phyloP scores from a whole-genome alignment of 1,140 invertebrate species.

The Lepidurus packardi region DNA sequence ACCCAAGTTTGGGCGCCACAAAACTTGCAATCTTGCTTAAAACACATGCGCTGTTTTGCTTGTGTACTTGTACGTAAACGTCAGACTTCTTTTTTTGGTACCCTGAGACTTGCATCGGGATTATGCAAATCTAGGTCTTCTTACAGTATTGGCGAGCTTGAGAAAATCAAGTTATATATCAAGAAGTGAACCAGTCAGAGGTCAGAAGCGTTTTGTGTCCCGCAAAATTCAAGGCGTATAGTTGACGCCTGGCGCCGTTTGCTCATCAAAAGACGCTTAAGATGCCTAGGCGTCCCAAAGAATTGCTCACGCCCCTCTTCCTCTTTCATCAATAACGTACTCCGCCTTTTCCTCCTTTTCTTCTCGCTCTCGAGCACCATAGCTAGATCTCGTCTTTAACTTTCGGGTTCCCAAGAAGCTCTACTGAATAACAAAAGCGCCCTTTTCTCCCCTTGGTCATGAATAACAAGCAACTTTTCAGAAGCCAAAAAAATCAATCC shows the following conservation, averaged over 20 bases:
- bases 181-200: background rate
- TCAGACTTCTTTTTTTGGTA: too few relatives aligned
- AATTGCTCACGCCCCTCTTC: background rate
- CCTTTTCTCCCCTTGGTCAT: background rate
- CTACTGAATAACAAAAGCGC: background rate
- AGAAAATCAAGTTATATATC: background rate
- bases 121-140: background rate
- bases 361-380: background rate
- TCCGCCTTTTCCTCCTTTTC: background rate
- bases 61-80: background rate
- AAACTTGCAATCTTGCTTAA: background rate
- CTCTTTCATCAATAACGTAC: background rate
- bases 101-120: background rate
- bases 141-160: background rate
- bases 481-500: background rate
- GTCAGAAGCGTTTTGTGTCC: background rate
- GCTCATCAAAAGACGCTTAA: slow-evolving; percentile 14
- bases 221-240: too few relatives aligned
- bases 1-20: background rate
- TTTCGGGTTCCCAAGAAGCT: background rate
- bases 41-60: background rate
- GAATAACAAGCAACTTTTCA: background rate
- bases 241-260: background rate
- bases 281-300: background rate
- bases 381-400: background rate